Conservation (phyloP, 92 coral and sea anemone genomes). For the Siderastrea siderea region DNA sequence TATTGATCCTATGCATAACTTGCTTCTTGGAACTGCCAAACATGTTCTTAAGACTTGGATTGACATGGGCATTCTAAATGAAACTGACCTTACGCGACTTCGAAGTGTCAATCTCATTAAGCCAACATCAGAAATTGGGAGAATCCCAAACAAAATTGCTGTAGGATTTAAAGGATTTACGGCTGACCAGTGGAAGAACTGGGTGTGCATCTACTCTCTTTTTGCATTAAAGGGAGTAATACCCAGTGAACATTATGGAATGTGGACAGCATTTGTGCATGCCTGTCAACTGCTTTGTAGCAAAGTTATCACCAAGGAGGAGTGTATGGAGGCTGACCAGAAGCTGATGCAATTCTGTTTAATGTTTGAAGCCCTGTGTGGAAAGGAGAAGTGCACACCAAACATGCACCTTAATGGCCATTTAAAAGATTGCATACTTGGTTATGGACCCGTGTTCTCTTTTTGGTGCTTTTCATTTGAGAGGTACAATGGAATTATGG, state of each 20-base stretch:
- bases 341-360: too few relatives aligned
- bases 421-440: conserved; percentile 44
- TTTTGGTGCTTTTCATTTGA: conserved; percentile 76
- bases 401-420: conserved; percentile 66
- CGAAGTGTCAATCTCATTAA: conserved; percentile 39
- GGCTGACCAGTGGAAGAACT: conserved; percentile 85
- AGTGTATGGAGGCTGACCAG: conserved; percentile 47
- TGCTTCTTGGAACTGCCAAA: conserved; percentile 62
- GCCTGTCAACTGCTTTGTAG: conserved; percentile 62
- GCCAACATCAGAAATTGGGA: conserved; percentile 60
- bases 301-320: conserved; percentile 41
- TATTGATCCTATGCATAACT: conserved; percentile 74
- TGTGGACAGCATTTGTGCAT: conserved; percentile 62
- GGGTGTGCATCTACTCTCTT: too few relatives aligned
- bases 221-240: conserved; percentile 58
- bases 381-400: too few relatives aligned
- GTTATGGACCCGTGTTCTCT: conserved; percentile 66
- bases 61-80: conserved; percentile 19
- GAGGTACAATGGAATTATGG: conserved; percentile 68
- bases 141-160: conserved; percentile 53
- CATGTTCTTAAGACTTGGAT: conserved; percentile 57
- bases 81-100: conserved; percentile 30
- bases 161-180: conserved; percentile 66
- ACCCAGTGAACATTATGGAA: conserved; percentile 42
- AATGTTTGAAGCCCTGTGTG: too few relatives aligned